Conservation (phyloP, 2,797 vertebrate species). For the Acanthis flammea region DNA sequence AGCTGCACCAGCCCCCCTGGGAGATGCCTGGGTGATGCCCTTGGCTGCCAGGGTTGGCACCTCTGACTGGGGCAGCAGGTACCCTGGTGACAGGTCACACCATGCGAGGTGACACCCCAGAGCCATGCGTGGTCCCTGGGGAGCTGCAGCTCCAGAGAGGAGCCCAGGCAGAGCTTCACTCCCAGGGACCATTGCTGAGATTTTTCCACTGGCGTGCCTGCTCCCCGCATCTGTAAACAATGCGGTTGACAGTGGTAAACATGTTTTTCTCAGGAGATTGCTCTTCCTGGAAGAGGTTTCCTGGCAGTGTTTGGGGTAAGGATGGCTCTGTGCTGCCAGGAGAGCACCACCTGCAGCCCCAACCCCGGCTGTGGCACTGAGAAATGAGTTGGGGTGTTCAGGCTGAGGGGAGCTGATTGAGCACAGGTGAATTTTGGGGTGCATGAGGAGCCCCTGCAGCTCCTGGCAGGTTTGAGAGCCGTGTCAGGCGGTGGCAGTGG, state of each 20-base stretch:
- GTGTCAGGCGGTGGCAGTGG: rapidly evolving
- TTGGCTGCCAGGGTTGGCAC: background rate
- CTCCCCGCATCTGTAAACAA: background rate
- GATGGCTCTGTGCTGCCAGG: background rate
- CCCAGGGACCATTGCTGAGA: background rate
- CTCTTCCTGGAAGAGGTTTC: conserved; percentile 36
- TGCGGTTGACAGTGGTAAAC: background rate
- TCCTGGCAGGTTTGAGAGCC: background rate
- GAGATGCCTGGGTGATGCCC: rapidly evolving
- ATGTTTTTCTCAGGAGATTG: conserved; percentile 42
- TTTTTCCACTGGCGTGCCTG: background rate
- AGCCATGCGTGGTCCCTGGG: rapidly evolving
- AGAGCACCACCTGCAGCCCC: background rate
- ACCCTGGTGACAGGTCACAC: background rate
- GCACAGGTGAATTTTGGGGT: background rate
- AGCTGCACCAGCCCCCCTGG: rapidly evolving
- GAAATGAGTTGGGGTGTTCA: background rate
- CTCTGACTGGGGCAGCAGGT: background rate
- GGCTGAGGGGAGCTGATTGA: background rate
- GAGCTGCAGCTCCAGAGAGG: background rate
- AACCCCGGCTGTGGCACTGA: rapidly evolving
- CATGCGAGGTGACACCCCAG: background rate
- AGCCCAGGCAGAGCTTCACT: background rate
- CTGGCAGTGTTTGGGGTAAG: background rate
- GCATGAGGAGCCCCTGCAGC: background rate